phyloP scores from a whole-genome alignment of 2,888 invertebrate species.

The Torymus aiolomorphi region DNA sequence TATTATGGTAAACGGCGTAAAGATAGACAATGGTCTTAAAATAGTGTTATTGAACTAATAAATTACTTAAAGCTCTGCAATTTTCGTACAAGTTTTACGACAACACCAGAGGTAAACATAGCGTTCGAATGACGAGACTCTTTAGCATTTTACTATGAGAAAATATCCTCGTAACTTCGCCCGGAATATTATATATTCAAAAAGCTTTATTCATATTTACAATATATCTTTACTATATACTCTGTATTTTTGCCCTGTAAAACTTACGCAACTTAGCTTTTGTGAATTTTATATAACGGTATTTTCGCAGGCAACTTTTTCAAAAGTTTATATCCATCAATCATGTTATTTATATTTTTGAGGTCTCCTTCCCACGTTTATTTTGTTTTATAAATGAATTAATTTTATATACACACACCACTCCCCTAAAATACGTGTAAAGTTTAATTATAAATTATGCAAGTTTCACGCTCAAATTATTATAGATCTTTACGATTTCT shows the following conservation, averaged over 20 bases:
- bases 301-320: background rate
- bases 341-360: conserved; percentile 4
- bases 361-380: background rate
- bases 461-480: background rate
- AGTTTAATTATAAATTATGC: conserved; percentile 4
- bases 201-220: conserved; percentile 33
- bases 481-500: too few relatives aligned
- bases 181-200: background rate
- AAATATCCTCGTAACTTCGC: conserved; percentile 38
- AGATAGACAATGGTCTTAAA: too few relatives aligned
- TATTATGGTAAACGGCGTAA: too few relatives aligned
- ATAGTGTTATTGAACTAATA: too few relatives aligned
- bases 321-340: conserved; percentile 10
- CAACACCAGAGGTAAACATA: background rate
- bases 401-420: conserved; percentile 1
- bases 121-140: conserved; percentile 11
- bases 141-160: conserved; percentile 37
- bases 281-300: conserved; percentile 15
- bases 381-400: background rate
- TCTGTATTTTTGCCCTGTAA: conserved; percentile 11
- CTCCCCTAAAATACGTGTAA: conserved; percentile 12
- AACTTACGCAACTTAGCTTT: conserved; percentile 2
- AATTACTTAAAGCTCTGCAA: background rate
- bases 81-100: conserved; percentile 15
- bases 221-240: conserved; percentile 16